A percentile compares a stretch with the other conserved stretches of the same genome.
phyloP scores from a whole-genome alignment of 2,888 invertebrate genomes.

The Rhopalosiphum nymphaeae region DNA sequence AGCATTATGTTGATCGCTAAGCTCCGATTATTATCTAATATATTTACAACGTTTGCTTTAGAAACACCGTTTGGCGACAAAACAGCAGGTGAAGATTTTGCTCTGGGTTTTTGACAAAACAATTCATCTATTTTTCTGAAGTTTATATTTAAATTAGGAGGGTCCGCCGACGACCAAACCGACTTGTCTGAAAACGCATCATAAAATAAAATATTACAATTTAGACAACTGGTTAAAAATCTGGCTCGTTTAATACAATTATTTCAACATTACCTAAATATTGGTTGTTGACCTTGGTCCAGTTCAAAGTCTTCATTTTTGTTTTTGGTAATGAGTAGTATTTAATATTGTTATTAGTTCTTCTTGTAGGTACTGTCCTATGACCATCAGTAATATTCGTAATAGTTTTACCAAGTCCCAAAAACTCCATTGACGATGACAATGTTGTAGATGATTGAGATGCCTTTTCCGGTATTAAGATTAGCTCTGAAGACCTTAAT shows the following conservation, averaged over 20 bases:
- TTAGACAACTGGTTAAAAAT: background rate
- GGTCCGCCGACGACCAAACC: constrained; percentile 71
- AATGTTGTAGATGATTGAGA: background rate
- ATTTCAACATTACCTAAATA: constrained; percentile 20
- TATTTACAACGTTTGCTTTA: constrained; percentile 66
- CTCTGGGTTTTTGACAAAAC: constrained; percentile 70
- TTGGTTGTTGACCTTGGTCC: constrained; percentile 70
- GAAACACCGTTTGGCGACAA: constrained; percentile 31
- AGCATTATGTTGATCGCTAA: constrained; percentile 73
- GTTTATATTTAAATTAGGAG: constrained; percentile 69
- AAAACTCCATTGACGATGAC: background rate
- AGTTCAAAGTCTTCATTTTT: constrained; percentile 72
- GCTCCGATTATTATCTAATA: constrained; percentile 72
- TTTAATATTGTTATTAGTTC: constrained; percentile 40
- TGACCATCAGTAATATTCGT: constrained; percentile 39
- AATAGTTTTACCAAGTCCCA: background rate
- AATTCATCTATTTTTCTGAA: constrained; percentile 71
- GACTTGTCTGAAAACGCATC: constrained; percentile 67
- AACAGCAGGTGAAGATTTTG: constrained; percentile 67
- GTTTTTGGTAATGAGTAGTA: constrained; percentile 69
- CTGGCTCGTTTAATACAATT: background rate
- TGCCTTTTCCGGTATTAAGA: background rate
- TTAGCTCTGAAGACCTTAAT: background rate
- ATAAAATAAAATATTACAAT: background rate
- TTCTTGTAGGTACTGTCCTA: constrained; percentile 48